These are phyloP conservation scores for Anodontia alba DNA, from an alignment of 2,888 invertebrate genomes.

Conservation along the genomic window DNA sequence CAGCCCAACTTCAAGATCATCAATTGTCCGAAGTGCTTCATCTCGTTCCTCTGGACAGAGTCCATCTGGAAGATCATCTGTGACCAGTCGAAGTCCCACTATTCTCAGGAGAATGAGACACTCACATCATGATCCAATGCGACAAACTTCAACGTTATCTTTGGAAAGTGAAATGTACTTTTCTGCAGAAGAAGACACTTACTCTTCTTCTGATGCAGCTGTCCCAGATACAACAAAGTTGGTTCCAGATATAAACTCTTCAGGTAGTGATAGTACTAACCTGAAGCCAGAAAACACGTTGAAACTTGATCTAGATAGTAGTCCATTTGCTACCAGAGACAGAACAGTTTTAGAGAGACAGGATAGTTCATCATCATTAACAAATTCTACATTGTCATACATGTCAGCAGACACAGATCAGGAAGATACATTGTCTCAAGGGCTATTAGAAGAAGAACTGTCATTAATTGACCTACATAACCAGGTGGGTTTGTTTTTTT, in stretches of 20 bases:
- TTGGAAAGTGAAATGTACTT: conserved; percentile 91
- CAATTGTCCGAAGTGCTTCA: conserved; percentile 45
- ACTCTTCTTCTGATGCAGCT: conserved; percentile 30
- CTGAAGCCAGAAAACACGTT: conserved; percentile 17
- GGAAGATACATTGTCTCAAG: conserved; percentile 91
- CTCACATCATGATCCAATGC: conserved; percentile 28
- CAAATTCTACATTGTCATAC: conserved; percentile 70
- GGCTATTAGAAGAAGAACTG: conserved; percentile 68
- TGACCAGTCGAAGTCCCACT: conserved; percentile 51
- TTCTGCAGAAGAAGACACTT: conserved; percentile 94
- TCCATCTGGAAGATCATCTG: conserved; percentile 49
- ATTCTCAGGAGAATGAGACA: conserved; percentile 30
- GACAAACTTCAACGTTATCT: conserved; percentile 69
- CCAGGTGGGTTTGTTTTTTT: conserved; percentile 87
- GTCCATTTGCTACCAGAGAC: conserved; percentile 21
- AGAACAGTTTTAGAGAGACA: conserved; percentile 50
- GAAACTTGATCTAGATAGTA: conserved; percentile 23
- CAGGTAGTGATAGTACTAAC: conserved; percentile 47
- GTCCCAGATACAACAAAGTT: conserved; percentile 25
- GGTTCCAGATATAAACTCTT: conserved; percentile 41
- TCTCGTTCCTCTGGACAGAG: conserved; percentile 52
- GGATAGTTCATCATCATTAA: conserved; percentile 55
- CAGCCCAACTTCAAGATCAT: conserved; percentile 48
- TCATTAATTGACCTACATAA: conserved; percentile 93
- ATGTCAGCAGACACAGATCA: conserved; percentile 85